Evolutionary conservation across 2,113 vertebrate species (phyloP).

Genomic region (Tachycineta bicolor): DNA sequence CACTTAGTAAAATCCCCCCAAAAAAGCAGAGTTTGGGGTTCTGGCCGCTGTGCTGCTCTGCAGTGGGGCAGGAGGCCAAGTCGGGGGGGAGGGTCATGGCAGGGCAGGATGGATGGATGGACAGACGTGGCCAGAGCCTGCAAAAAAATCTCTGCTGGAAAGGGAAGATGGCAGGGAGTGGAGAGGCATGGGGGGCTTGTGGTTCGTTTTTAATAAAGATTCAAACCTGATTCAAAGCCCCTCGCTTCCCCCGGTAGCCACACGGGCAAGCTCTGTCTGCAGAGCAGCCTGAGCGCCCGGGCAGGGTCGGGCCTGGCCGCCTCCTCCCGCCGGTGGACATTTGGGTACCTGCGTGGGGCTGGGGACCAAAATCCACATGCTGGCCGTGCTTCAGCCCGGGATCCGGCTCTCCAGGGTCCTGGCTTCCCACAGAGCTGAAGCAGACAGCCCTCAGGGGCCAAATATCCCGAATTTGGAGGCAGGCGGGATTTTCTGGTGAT

Average conservation of each 20-base stretch:
- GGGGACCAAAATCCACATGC: not conserved
- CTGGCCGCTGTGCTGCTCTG: not conserved
- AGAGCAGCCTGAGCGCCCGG: not conserved
- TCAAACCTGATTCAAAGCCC: not conserved
- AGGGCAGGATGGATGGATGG: not conserved
- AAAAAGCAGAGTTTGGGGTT: not conserved
- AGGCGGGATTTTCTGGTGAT: not conserved
- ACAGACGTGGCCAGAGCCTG: not conserved
- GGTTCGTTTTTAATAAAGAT: slow-evolving; percentile 44
- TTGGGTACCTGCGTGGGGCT: not conserved
- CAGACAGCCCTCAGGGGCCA: not conserved
- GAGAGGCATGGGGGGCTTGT: rapidly evolving
- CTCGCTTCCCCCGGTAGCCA: not conserved
- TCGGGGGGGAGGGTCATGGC: not conserved
- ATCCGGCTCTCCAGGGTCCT: not conserved
- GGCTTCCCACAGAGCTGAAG: not conserved
- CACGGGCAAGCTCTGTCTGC: not conserved
- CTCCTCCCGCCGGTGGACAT: not conserved
- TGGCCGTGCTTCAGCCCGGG: not conserved
- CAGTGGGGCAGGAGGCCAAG: not conserved
- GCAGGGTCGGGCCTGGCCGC: not conserved
- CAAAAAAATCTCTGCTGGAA: slow-evolving; percentile 6
- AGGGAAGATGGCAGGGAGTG: slow-evolving; percentile 1
- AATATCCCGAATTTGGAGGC: not conserved
- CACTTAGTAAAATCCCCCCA: not conserved